Conservation (phyloP, 2,888 invertebrate species). For the Loripinus fragilis region DNA sequence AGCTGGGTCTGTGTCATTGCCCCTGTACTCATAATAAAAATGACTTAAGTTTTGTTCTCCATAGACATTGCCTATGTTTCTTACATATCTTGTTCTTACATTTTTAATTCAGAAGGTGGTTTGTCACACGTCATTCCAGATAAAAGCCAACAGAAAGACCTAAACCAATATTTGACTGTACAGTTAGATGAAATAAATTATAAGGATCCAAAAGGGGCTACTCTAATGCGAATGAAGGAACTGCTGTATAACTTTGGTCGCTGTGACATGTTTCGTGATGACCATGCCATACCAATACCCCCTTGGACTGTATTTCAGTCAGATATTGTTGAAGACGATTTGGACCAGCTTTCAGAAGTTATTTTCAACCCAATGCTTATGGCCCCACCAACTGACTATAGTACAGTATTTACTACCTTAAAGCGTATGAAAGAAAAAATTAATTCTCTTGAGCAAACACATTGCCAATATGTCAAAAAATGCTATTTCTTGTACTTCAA, state of each 20-base stretch:
- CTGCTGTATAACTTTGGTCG: neutral
- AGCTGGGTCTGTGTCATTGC: too few species aligned
- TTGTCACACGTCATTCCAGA: neutral
- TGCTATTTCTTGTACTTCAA: too few species aligned
- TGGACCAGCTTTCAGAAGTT: neutral
- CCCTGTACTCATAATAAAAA: too few species aligned
- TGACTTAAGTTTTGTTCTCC: too few species aligned
- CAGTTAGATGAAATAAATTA: neutral
- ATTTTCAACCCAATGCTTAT: constrained; percentile 34
- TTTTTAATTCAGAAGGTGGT: neutral
- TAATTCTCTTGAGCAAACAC: constrained; percentile 1
- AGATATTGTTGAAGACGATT: neutral
- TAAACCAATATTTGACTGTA: neutral
- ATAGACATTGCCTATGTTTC: too few species aligned
- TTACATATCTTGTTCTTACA: too few species aligned
- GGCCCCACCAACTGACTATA: constrained; percentile 18
- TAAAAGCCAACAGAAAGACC: neutral
- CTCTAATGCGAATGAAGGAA: neutral
- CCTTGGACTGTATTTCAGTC: constrained; percentile 8
- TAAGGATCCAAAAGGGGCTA: neutral
- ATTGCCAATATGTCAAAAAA: too few species aligned
- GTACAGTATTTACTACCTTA: constrained; percentile 10
- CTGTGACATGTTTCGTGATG: neutral
- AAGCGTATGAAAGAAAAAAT: constrained; percentile 14
- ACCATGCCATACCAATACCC: neutral